Conservation (phyloP, 2,113 vertebrate species). For the Tetrax tetrax region DNA sequence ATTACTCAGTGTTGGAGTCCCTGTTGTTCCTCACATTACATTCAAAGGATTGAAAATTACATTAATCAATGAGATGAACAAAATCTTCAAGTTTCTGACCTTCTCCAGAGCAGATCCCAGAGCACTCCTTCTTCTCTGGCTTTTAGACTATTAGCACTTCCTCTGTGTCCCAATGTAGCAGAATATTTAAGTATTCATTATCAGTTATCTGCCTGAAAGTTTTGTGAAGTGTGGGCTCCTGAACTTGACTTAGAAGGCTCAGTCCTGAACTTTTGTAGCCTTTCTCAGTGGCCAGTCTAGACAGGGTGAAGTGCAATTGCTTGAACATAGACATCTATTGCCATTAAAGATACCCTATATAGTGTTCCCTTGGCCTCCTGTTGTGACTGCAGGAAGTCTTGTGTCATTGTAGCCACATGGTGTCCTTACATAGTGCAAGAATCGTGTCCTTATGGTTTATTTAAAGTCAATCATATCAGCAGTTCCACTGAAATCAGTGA, state of each 20-base stretch:
- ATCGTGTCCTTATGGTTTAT: not conserved
- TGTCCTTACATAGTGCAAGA: not conserved
- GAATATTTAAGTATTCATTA: not conserved
- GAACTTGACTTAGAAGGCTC: not conserved
- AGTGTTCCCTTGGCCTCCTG: not conserved
- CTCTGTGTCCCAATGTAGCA: not conserved
- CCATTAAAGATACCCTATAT: not conserved
- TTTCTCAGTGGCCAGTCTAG: not conserved
- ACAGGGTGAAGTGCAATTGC: not conserved
- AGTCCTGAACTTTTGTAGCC: not conserved
- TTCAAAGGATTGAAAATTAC: not conserved
- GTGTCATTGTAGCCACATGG: rapidly evolving
- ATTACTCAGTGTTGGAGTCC: not conserved
- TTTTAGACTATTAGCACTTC: not conserved
- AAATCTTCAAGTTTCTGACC: not conserved
- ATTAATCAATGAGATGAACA: not conserved
- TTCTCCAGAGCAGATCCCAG: not conserved
- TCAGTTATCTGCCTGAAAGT: not conserved
- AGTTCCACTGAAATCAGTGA: not conserved
- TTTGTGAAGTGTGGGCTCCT: not conserved
- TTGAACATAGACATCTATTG: not conserved
- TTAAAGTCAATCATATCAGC: not conserved
- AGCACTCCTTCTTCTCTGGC: not conserved
- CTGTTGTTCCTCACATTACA: not conserved
- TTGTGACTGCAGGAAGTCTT: not conserved